Evolutionary conservation across 2,113 vertebrate species (phyloP).

Genomic region (Reinhardtius hippoglossoides): DNA sequence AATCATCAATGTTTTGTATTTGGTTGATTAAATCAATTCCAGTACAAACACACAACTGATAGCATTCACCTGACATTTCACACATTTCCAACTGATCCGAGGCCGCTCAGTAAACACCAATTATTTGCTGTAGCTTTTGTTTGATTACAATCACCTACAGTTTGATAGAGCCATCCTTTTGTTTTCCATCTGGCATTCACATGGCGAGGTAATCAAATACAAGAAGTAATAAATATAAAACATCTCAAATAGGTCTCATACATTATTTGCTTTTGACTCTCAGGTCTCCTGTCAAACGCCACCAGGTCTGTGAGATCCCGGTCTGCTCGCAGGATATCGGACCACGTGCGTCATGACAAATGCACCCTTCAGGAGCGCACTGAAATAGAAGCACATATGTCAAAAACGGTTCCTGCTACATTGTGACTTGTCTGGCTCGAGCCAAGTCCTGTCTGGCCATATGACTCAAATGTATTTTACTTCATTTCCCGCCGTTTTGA

Average conservation of each 20-base stretch:
- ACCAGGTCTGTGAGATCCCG: slow-evolving; percentile 30
- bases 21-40: slow-evolving; percentile 16
- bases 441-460: slow-evolving; percentile 42
- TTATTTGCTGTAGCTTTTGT: slow-evolving; percentile 37
- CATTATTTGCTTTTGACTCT: not conserved
- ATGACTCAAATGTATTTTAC: slow-evolving; percentile 53
- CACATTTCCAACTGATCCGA: slow-evolving; percentile 10
- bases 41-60: slow-evolving; percentile 7
- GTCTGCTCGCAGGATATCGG: slow-evolving; percentile 35
- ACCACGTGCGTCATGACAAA: slow-evolving; percentile 63
- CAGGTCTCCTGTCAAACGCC: slow-evolving; percentile 34
- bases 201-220: slow-evolving; percentile 38
- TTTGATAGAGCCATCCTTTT: slow-evolving; percentile 38
- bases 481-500: slow-evolving; percentile 60
- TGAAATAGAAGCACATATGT: slow-evolving; percentile 75
- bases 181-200: slow-evolving; percentile 42
- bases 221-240: slow-evolving; percentile 10
- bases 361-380: slow-evolving; percentile 39
- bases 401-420: slow-evolving; percentile 36
- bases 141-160: slow-evolving; percentile 48
- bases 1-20: slow-evolving; percentile 4
- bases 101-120: slow-evolving; percentile 36
- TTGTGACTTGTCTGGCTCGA: slow-evolving; percentile 42
- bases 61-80: slow-evolving; percentile 40
- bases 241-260: not conserved